A percentile compares a stretch with the other conserved stretches of the same genome.
phyloP scores from a whole-genome alignment of 2,888 invertebrate species.

The Dynastes hyllus region DNA sequence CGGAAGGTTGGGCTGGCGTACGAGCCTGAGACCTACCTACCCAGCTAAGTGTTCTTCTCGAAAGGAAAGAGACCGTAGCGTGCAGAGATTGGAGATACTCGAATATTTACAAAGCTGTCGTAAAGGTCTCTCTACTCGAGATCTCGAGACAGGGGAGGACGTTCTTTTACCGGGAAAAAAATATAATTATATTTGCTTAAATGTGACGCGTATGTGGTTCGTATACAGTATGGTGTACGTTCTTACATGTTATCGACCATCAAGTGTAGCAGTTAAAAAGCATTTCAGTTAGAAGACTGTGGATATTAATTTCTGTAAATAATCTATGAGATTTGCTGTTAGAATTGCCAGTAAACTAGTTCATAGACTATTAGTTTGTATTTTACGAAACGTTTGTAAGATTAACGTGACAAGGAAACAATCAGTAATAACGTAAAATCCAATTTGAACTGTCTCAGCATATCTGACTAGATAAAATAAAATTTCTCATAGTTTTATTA shows the following conservation, averaged over 20 bases:
- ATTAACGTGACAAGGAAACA: too few species aligned
- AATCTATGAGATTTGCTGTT: too few species aligned
- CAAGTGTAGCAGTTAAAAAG: too few species aligned
- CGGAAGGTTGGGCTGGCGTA: not conserved
- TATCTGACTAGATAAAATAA: too few species aligned
- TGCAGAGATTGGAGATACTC: constrained; percentile 43
- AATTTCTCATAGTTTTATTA: too few species aligned
- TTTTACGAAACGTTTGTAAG: too few species aligned
- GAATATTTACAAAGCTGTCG: constrained; percentile 55
- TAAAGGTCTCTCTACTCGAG: constrained; percentile 49
- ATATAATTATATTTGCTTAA: constrained; percentile 52
- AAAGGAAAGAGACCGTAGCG: constrained; percentile 28
- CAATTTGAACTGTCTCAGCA: too few species aligned
- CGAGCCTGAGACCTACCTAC: not conserved
- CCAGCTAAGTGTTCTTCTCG: constrained; percentile 48
- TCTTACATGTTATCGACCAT: not conserved
- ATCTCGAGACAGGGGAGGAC: not conserved
- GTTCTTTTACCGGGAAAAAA: constrained; percentile 50
- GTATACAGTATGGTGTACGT: not conserved
- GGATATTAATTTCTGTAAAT: too few species aligned
- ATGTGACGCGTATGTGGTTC: constrained; percentile 17
- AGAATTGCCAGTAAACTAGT: too few species aligned
- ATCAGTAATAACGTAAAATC: too few species aligned
- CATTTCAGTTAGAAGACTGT: too few species aligned
- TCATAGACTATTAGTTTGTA: too few species aligned